These are phyloP conservation scores for Oscheius sp. DNA, from an alignment of 2,888 invertebrate genomes.

Conservation along the genomic window DNA sequence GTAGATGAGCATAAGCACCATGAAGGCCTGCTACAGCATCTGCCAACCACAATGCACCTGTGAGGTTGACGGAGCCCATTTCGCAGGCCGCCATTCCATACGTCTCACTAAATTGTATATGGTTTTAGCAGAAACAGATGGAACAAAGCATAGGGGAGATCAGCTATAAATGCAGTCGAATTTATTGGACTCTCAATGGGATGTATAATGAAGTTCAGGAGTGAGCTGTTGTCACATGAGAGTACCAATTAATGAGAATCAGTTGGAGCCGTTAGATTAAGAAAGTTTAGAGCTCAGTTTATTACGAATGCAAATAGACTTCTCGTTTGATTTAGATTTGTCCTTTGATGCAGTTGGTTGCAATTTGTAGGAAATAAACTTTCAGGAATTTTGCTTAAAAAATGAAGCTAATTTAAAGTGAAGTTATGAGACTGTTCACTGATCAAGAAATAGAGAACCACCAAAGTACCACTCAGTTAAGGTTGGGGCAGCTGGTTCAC, in stretches of 20 bases:
- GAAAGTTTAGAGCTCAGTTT: not conserved
- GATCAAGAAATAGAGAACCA: not conserved
- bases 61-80: slow-evolving; percentile 49
- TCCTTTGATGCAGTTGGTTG: not conserved
- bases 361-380: not conserved
- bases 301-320: too few species aligned
- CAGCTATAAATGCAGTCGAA: not conserved
- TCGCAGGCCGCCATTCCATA: slow-evolving; percentile 41
- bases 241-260: slow-evolving; percentile 17
- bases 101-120: slow-evolving; percentile 12
- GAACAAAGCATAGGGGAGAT: not conserved
- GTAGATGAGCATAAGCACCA: slow-evolving; percentile 57
- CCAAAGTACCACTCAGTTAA: not conserved
- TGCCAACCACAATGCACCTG: slow-evolving; percentile 47
- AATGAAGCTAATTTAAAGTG: not conserved
- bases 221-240: slow-evolving; percentile 12
- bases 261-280: not conserved
- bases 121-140: not conserved
- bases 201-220: not conserved
- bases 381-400: not conserved
- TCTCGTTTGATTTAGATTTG: too few species aligned
- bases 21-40: slow-evolving; percentile 51
- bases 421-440: not conserved
- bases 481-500: slow-evolving; percentile 26
- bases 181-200: not conserved